Evolutionary conservation across 1,140 invertebrate species (phyloP), one percentile per base, ranked within the genome.

Genomic region (Daktulosphaira vitifoliae): DNA sequence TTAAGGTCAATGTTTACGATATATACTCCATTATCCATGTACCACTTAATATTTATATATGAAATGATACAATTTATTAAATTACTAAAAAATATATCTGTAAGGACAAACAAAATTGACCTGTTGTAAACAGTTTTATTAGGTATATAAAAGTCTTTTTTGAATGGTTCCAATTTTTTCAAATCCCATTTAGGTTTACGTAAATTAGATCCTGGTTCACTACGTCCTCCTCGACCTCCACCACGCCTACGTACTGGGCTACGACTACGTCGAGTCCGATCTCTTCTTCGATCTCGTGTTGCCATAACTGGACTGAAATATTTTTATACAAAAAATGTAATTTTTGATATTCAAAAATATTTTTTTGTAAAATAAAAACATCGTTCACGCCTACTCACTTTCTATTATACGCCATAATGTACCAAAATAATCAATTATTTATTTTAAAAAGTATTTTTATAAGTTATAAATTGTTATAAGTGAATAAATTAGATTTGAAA

Each of bases 61-160:
- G n/a, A n/a, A n/a, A n/a, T n/a, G n/a, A n/a, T n/a, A n/a, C n/a
- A n/a, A n/a, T n/a, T n/a, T n/a, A n/a, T n/a, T n/a, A n/a, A n/a
- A n/a, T n/a, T n/a, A n/a, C n/a, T n/a, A n/a, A n/a, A n/a, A n/a
- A n/a, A n/a, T n/a, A n/a, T n/a, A n/a, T n/a, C n/a, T n/a, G n/a
- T n/a, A n/a, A n/a, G n/a, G n/a, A n/a, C n/a, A n/a, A n/a, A n/a
- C n/a, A n/a, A 6, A 33, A 33, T 33, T 16, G 67, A 76, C 74
- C 87, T 82, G 59, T 78, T 81, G 0, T 82, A 72, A 2, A 92
- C 85, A 71, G 80, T 80, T 3, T 84, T 81, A 72, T 90, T 85
- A 69, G 92, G 90, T 49, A 86, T 80, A 73, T 96, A 98, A 70
- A 98, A 96, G 75, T 96, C 85, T 77, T 97, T 97, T 73, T 95